Base-by-base conservation (phyloP, 2,888 invertebrate genomes). In the Lagria hirta region DNA sequence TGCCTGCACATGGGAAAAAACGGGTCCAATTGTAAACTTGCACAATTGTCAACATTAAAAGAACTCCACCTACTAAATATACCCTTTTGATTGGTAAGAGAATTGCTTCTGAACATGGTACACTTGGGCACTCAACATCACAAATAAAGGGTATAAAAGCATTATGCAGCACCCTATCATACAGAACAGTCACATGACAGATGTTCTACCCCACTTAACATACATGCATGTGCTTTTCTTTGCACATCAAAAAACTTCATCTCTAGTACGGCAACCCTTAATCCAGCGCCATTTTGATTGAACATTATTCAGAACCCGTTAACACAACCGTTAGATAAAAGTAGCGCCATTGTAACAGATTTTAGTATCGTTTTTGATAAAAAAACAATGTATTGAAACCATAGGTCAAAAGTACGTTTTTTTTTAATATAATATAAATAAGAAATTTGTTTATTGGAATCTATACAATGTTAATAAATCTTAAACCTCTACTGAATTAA, bases 161-260 rank as follows among this genome's bases (percentile, higher is more conserved):
- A 48, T 59, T 60, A 57, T 54, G 54, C 38, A 46, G 57, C 49
- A 59, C 58, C 60, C 60, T 49, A 56, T 54, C 55, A 51, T 56
- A 53, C 55, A 52, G 57, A 41, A 58, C 52, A 57, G 51, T 51
- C 57, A 55, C 54, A 57, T 60, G 61, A 58, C 59, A 58, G 57
- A 60, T 57, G 58, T 55, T 51, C 35, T 37, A 46, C 48, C 44
- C 44, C 32, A 41, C 48, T 48, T 48, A 41, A 45, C 41, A 36
- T 41, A 48, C 26, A 37, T 20, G 40, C 18, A 30, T 26, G 18
- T 28, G 16, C 32, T 23, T 18, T n/a, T n/a, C n/a, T n/a, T n/a
- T n/a, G n/a, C n/a, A n/a, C n/a, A n/a, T n/a, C n/a, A n/a, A 10
- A n/a, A 28, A 38, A 26, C 27, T 42, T 34, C 28, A 38, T 30